Conservation (phyloP, 2,797 vertebrate genomes). For the Gila robusta region DNA sequence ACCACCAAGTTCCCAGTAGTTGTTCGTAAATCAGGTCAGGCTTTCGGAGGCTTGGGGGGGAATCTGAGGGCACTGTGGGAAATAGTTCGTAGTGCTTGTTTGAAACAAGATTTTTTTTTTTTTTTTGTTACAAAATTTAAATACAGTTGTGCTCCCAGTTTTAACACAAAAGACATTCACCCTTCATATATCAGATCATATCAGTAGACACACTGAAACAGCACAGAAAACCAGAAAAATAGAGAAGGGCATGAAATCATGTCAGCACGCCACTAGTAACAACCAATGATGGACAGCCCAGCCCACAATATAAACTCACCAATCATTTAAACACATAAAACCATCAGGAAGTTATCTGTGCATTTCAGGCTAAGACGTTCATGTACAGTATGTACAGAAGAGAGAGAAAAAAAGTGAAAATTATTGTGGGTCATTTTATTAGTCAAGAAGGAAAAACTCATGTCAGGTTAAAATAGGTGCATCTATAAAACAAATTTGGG, state of each 20-base stretch:
- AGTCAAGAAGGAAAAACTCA: not conserved
- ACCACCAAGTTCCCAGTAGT: conserved; percentile 28
- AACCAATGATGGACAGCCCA: not conserved
- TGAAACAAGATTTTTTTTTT: conserved; percentile 11
- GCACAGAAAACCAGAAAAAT: conserved; percentile 17
- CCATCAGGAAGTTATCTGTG: not conserved
- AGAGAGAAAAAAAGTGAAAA: conserved; percentile 57
- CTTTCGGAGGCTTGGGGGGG: not conserved
- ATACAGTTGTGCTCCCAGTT: conserved; percentile 38
- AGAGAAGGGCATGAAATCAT: conserved; percentile 29
- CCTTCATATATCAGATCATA: conserved; percentile 21
- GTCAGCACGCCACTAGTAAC: conserved; percentile 28
- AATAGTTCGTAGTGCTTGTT: not conserved
- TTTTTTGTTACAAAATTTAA: conserved; percentile 12
- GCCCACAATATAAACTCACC: conserved; percentile 32
- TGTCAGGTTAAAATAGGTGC: not conserved
- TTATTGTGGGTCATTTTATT: conserved; percentile 3
- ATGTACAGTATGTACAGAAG: conserved; percentile 80
- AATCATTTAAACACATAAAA: conserved; percentile 19
- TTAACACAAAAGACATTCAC: conserved; percentile 26
- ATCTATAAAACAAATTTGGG: not conserved
- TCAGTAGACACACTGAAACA: conserved; percentile 17
- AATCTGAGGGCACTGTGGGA: conserved; percentile 42
- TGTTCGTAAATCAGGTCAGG: conserved; percentile 21
- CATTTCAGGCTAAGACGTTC: conserved; percentile 34